phyloP scores from a whole-genome alignment of 2,888 invertebrate genomes.

The Scaptodrosophila latifasciaeformis region DNA sequence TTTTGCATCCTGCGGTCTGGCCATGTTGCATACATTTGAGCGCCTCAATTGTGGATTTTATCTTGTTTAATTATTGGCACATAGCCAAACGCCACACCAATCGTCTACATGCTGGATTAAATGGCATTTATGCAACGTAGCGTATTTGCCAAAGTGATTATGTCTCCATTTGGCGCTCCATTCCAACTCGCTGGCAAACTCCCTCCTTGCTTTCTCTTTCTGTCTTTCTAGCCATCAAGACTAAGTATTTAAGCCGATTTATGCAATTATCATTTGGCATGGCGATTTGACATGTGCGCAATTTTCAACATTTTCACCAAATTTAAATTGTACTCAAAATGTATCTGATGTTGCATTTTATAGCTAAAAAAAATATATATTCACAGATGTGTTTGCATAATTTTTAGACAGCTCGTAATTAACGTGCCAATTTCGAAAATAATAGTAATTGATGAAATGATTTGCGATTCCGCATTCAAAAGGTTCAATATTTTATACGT shows the following conservation, averaged over 20 bases:
- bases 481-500: too few relatives aligned
- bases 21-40: conserved; percentile 51
- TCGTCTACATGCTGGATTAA: conserved; percentile 20
- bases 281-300: conserved; percentile 46
- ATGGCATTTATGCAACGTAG: conserved; percentile 45
- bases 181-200: conserved; percentile 29
- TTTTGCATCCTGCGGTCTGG: conserved; percentile 10
- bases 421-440: conserved; percentile 7
- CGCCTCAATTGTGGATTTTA: conserved; percentile 37
- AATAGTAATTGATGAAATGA: conserved; percentile 10
- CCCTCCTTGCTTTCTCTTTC: conserved; percentile 13
- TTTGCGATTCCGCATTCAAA: too few relatives aligned
- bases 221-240: conserved; percentile 27
- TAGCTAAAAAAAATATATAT: background rate
- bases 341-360: background rate
- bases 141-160: conserved; percentile 50
- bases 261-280: conserved; percentile 68
- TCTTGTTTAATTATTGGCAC: conserved; percentile 27
- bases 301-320: conserved; percentile 16
- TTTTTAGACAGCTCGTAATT: conserved; percentile 26
- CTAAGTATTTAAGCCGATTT: conserved; percentile 69
- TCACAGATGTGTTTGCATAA: conserved; percentile 39
- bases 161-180: conserved; percentile 40
- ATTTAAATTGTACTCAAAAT: too few relatives aligned
- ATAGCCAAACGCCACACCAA: conserved; percentile 7